Conservation (phyloP, 2,888 invertebrate genomes). For the Lasiommata megera region DNA sequence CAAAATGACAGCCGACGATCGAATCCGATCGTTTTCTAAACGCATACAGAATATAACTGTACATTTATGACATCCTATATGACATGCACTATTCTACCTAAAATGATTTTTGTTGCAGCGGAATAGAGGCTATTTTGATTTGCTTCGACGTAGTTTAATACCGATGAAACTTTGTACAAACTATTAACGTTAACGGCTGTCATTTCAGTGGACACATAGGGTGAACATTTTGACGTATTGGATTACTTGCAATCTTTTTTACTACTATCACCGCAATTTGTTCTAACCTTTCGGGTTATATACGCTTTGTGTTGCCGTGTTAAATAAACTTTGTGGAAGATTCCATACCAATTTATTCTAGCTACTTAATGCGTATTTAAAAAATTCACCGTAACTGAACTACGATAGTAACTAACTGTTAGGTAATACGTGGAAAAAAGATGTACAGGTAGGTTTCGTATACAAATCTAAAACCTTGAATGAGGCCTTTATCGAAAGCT, state of each 20-base stretch:
- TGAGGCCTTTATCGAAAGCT: too few species aligned
- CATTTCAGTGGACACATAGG: conserved; percentile 25
- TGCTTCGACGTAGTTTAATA: conserved; percentile 9
- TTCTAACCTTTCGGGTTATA: conserved; percentile 23
- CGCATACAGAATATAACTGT: conserved; percentile 1
- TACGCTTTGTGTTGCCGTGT: neutral
- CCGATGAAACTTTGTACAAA: conserved; percentile 21
- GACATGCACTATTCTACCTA: neutral
- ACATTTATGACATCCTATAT: neutral
- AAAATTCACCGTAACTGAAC: too few species aligned
- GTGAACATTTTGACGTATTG: conserved; percentile 28
- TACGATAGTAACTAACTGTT: too few species aligned
- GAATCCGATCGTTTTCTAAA: conserved; percentile 12
- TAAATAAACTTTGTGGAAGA: too few species aligned
- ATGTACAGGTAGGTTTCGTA: too few species aligned
- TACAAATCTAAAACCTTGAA: too few species aligned
- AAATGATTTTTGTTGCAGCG: conserved; percentile 1
- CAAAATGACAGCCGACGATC: neutral
- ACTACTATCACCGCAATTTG: conserved; percentile 19
- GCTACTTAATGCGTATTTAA: too few species aligned
- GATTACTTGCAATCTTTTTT: conserved; percentile 28
- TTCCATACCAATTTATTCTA: too few species aligned
- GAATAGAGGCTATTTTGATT: conserved; percentile 18
- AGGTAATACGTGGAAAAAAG: too few species aligned
- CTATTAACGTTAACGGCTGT: conserved; percentile 25